Evolutionary conservation across 2,113 vertebrate species (phyloP).

Genomic region (Chaetodon auriga): DNA sequence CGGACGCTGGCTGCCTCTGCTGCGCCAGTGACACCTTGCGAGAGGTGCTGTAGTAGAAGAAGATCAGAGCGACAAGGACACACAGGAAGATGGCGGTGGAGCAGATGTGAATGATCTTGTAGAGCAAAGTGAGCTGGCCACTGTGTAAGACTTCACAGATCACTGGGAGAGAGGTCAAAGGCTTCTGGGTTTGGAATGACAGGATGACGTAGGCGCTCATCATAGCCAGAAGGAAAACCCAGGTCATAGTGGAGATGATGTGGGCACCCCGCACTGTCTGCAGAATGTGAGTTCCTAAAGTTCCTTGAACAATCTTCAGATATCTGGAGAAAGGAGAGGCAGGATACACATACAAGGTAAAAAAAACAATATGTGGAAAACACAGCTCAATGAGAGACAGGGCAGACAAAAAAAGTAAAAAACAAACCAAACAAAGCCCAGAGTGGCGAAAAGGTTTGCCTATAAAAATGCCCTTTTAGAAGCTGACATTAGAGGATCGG

Average conservation of each 20-base stretch:
- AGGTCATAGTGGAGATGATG: slow-evolving; percentile 58
- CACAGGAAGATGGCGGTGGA: slow-evolving; percentile 55
- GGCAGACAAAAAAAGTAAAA: too few relatives aligned
- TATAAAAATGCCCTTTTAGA: too few relatives aligned
- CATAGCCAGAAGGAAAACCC: slow-evolving; percentile 51
- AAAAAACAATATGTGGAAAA: too few relatives aligned
- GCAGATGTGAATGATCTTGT: slow-evolving; percentile 43
- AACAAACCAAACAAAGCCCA: too few relatives aligned
- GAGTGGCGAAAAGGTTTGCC: too few relatives aligned
- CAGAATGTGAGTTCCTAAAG: slow-evolving; percentile 49
- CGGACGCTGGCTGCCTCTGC: neutral
- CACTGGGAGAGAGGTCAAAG: neutral
- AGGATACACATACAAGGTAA: neutral
- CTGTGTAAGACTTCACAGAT: slow-evolving; percentile 37
- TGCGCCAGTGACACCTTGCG: slow-evolving; percentile 50
- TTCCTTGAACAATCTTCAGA: slow-evolving; percentile 68
- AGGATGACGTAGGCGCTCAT: slow-evolving; percentile 36
- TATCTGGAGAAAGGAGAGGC: slow-evolving; percentile 51
- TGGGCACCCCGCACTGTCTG: slow-evolving; percentile 41
- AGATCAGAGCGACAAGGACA: slow-evolving; percentile 60
- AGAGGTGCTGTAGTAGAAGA: slow-evolving; percentile 63
- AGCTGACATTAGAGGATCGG: too few relatives aligned
- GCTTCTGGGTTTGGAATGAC: slow-evolving; percentile 27
- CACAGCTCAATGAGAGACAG: too few relatives aligned
- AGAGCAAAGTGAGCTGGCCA: slow-evolving; percentile 3